These are phyloP conservation scores for Poecilus cupreus DNA, from an alignment of 2,888 invertebrate species.

Conservation along the genomic window DNA sequence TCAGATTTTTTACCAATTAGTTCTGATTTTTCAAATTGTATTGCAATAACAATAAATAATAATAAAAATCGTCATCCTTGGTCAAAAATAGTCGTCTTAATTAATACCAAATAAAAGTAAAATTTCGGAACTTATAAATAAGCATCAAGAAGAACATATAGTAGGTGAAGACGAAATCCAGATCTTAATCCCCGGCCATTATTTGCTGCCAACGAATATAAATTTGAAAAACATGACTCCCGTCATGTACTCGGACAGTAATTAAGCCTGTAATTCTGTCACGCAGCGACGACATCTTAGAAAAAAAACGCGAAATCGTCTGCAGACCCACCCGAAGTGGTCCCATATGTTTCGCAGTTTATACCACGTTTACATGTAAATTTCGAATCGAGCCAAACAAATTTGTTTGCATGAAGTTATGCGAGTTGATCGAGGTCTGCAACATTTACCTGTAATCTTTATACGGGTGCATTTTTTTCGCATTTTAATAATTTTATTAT, in stretches of 20 bases:
- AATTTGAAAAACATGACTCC: background rate
- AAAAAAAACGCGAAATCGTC: background rate
- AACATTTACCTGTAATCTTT: constrained; percentile 12
- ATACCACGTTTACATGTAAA: constrained; percentile 31
- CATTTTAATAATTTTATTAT: constrained; percentile 58
- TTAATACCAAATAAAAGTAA: too few relatives aligned
- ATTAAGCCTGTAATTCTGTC: background rate
- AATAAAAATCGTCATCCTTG: too few relatives aligned
- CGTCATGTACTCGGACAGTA: background rate
- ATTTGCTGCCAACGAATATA: background rate
- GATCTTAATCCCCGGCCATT: background rate
- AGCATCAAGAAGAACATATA: background rate
- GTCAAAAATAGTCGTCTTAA: too few relatives aligned
- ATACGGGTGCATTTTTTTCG: constrained; percentile 41
- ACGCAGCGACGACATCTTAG: background rate
- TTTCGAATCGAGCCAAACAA: constrained; percentile 17
- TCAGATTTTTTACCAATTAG: too few relatives aligned
- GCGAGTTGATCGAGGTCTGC: background rate
- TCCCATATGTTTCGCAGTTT: constrained; percentile 30
- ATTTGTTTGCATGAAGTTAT: constrained; percentile 32
- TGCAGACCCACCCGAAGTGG: background rate
- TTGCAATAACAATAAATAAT: too few relatives aligned
- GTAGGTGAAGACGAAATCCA: background rate
- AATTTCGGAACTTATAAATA: too few relatives aligned
- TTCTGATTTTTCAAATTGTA: too few relatives aligned